Conservation (phyloP, 2,888 invertebrate species). For the Cheilosia soror region DNA sequence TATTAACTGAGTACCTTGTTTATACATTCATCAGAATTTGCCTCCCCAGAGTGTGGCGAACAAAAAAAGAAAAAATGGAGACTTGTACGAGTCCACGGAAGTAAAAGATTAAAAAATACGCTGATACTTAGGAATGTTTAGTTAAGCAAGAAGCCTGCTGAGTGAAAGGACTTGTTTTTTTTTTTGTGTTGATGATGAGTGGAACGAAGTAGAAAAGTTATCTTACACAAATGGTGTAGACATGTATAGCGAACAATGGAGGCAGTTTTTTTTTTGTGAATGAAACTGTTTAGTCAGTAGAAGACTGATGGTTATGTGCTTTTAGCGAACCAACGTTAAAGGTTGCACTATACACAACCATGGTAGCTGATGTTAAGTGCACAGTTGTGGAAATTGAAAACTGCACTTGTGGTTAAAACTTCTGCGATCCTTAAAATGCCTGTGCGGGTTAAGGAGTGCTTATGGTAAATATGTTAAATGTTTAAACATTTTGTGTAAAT, state of each 20-base stretch:
- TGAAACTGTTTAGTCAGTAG: neutral
- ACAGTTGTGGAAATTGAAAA: neutral
- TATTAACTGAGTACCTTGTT: conserved; percentile 9
- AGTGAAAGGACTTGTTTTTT: neutral
- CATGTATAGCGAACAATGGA: neutral
- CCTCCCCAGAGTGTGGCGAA: neutral
- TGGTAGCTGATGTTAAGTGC: neutral
- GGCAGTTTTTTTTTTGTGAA: neutral
- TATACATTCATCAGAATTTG: conserved; percentile 12
- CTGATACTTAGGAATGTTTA: conserved; percentile 4
- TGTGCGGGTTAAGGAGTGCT: neutral
- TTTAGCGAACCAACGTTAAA: neutral
- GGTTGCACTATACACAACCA: neutral
- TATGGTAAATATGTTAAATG: neutral
- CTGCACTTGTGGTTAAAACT: too few relatives aligned
- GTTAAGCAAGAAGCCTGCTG: neutral
- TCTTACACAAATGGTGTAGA: neutral
- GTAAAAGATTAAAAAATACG: conserved; percentile 1
- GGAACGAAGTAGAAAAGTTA: neutral
- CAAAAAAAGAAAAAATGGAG: neutral
- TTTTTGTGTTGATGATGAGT: neutral
- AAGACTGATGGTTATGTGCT: neutral
- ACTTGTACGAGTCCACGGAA: neutral
- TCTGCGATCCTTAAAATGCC: too few relatives aligned
- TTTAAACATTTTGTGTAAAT: too few relatives aligned